phyloP scores from a whole-genome alignment of 2,797 vertebrate species.

The Trichosurus vulpecula region DNA sequence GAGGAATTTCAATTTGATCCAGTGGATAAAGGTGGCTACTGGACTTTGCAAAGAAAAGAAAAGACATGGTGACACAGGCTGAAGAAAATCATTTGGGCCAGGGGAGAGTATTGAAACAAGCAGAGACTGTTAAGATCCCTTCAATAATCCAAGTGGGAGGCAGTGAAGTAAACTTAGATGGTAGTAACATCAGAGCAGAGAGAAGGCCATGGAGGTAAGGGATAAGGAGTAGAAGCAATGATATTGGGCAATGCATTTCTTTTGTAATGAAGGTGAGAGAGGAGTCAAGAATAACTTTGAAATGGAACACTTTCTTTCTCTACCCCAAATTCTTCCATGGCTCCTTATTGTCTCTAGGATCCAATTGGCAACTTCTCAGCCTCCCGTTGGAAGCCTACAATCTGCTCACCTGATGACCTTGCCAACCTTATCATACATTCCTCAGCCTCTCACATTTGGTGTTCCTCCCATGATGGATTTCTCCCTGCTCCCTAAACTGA shows the following conservation, averaged over 20 bases:
- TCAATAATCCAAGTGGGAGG: background rate
- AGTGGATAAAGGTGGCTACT: no score
- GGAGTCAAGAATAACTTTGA: background rate
- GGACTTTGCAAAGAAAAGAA: background rate
- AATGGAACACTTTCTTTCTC: background rate
- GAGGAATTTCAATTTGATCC: background rate
- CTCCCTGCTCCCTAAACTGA: background rate
- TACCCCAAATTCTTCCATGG: background rate
- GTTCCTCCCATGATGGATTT: background rate
- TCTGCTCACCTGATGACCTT: background rate
- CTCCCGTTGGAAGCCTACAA: background rate
- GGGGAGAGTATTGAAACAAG: background rate
- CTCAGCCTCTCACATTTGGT: background rate
- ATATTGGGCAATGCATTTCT: background rate
- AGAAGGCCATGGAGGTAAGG: background rate
- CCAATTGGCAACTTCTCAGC: background rate
- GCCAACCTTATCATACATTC: background rate
- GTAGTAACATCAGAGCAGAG: background rate
- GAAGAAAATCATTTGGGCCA: background rate
- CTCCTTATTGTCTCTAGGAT: background rate
- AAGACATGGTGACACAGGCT: background rate
- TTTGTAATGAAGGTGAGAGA: background rate
- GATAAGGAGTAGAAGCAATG: background rate
- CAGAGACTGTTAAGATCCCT: no score
- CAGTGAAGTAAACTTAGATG: background rate